Percentiles rank a stretch among this genome's conserved stretches.
Evolutionary conservation across 2,888 invertebrate genomes (phyloP).

Genomic region (Eulithis prunata): DNA sequence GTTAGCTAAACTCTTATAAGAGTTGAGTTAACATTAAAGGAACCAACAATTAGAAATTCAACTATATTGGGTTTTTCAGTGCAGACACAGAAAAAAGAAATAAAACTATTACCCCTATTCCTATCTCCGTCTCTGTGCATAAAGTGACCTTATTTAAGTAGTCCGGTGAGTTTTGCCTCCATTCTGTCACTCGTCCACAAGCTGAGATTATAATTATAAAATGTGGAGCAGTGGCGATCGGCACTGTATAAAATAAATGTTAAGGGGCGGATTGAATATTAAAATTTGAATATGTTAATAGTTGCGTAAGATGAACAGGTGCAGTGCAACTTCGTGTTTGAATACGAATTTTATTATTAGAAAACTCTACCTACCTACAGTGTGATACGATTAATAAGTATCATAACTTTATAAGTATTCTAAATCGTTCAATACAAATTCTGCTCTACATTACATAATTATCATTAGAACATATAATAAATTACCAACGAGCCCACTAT

Average conservation of each 20-base stretch:
- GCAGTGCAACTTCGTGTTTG: conserved; percentile 15
- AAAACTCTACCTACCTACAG: background rate
- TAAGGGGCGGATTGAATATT: conserved; percentile 27
- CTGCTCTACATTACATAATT: too few species aligned
- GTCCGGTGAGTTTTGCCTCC: conserved; percentile 33
- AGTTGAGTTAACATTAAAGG: too few species aligned
- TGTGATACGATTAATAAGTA: too few species aligned
- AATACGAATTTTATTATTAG: conserved; percentile 2
- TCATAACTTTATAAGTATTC: too few species aligned
- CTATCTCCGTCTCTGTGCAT: conserved; percentile 18
- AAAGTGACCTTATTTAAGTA: conserved; percentile 32
- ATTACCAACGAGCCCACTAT: too few species aligned
- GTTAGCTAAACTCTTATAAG: too few species aligned
- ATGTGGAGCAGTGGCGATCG: conserved; percentile 43
- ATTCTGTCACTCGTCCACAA: conserved; percentile 37
- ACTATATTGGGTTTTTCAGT: too few species aligned
- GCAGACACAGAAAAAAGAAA: too few species aligned
- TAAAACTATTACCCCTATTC: background rate
- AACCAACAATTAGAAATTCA: too few species aligned
- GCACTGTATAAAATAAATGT: conserved; percentile 28
- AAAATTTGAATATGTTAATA: conserved; percentile 21
- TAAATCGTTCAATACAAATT: too few species aligned
- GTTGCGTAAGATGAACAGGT: conserved; percentile 30
- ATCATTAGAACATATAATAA: too few species aligned
- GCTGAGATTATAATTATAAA: conserved; percentile 48